These are phyloP conservation scores for Bos indicus DNA, from an alignment of 2,113 vertebrate genomes.

Conservation along the genomic window DNA sequence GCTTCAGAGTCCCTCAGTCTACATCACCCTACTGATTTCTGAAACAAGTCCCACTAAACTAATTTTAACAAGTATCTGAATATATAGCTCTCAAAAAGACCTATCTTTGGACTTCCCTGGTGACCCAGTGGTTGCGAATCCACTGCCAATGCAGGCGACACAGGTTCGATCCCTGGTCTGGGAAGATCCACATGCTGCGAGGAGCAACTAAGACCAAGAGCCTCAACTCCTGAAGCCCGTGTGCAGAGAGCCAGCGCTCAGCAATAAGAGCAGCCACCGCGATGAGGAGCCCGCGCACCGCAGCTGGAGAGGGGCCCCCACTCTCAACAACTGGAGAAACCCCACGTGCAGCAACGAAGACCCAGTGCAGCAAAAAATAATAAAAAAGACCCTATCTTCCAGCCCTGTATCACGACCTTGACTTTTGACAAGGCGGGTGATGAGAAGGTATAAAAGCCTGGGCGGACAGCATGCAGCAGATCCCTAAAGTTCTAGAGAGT, in stretches of 20 bases:
- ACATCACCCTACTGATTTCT: neutral
- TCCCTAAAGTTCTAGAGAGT: neutral
- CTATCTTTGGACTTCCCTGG: neutral
- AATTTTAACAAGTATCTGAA: constrained; percentile 12
- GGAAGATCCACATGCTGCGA: neutral
- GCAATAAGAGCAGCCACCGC: accelerated
- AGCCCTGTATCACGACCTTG: neutral
- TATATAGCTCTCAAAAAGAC: neutral
- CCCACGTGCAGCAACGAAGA: neutral
- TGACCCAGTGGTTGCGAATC: neutral
- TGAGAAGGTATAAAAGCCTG: neutral
- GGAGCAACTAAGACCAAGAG: neutral
- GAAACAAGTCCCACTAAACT: constrained; percentile 4
- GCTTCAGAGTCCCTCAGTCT: neutral
- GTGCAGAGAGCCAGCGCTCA: accelerated
- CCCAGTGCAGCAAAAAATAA: neutral
- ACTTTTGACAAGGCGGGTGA: neutral
- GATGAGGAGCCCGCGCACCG: accelerated
- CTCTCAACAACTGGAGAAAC: neutral
- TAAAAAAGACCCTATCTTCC: neutral
- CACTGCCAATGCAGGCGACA: neutral
- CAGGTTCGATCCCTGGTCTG: neutral
- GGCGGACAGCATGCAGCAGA: neutral
- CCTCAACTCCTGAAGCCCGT: neutral
- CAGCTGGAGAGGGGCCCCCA: neutral